Evolutionary conservation across 2,888 invertebrate species (phyloP).

Genomic region (Clostera curtula): DNA sequence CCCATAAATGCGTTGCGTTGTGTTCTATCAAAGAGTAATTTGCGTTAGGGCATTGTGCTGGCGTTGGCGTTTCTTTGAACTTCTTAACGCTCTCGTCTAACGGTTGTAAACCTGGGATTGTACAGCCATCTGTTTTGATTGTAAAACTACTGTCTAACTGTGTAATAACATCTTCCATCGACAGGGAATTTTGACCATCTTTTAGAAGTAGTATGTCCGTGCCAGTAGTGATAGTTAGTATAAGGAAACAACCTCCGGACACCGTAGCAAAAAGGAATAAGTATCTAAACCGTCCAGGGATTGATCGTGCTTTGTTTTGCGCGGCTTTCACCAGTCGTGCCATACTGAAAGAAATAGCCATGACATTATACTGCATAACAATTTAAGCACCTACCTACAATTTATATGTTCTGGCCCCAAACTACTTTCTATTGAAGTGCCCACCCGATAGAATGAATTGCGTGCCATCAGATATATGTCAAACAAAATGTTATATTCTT

Average conservation of each 20-base stretch:
- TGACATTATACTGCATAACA: too few relatives aligned
- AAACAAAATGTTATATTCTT: too few relatives aligned
- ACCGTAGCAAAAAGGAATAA: conserved; percentile 46
- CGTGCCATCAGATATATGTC: too few relatives aligned
- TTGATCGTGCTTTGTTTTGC: conserved; percentile 27
- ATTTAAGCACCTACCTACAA: too few relatives aligned
- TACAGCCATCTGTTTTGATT: conserved; percentile 79
- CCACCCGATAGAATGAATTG: too few relatives aligned
- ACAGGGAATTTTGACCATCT: too few relatives aligned
- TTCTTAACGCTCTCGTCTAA: conserved; percentile 72
- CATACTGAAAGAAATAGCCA: conserved; percentile 47
- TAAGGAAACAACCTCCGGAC: conserved; percentile 47
- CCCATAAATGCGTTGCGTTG: conserved; percentile 75
- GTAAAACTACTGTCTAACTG: conserved; percentile 52
- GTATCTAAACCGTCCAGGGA: conserved; percentile 44
- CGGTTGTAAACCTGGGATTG: conserved; percentile 78
- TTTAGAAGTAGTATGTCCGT: conserved; percentile 40
- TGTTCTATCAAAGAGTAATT: conserved; percentile 71
- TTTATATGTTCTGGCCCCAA: too few relatives aligned
- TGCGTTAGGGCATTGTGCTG: conserved; percentile 68
- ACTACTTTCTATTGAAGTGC: too few relatives aligned
- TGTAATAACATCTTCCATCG: too few relatives aligned
- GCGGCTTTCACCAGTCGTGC: conserved; percentile 29
- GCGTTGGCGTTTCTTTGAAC: conserved; percentile 65
- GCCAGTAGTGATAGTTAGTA: conserved; percentile 47